Evolutionary conservation across 2,113 vertebrate species (phyloP), one percentile per base, ranked within the genome.

Genomic region (Octodon degus): DNA sequence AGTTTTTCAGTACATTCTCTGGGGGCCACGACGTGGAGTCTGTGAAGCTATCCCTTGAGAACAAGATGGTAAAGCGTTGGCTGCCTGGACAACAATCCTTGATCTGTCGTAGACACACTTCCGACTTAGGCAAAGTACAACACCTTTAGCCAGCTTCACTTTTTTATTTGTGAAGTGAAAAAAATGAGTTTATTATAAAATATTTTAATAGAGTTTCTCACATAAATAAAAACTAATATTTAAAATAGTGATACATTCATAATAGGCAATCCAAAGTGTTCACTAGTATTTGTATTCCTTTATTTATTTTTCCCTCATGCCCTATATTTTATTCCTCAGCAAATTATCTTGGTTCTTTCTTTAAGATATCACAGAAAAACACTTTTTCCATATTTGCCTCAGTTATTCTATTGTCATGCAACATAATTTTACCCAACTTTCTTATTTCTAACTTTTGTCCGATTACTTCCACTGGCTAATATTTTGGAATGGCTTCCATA

Each of bases 61-160:
- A 10, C 2, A n/a, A 2, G 25, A 19, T 32, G 50, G 40, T 5
- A 0, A 22, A 34, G 25, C 3, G 7, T 50, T 24, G 25, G 6
- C 72, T 40, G 4, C 34, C 13, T 65, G 27, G 4, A 70, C 3
- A 34, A 13, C 34, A 81, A 86, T 53, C 0, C 6, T 68, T 34
- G 7, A 55, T 62, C 9, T 92, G 24, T 47, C 19, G 20, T 65
- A 2, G 20, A 11, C 5, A 47, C 70, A 5, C 40, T 43, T 43
- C 7, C 25, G 4, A 89, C 0, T 37, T 53, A 19, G 34, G 22
- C 22, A 77, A 89, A 17, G 76, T 12, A 16, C 0, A 47, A 2
- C 6, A 0, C 24, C 22, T 79, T 14, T 34, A 8, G 10, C 24
- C 62, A 63, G 40, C 14, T 80, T 94, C 47, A 67, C 24, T 65